Evolutionary conservation across 2,888 invertebrate species (phyloP).

Genomic region (Drosophila histrio): DNA sequence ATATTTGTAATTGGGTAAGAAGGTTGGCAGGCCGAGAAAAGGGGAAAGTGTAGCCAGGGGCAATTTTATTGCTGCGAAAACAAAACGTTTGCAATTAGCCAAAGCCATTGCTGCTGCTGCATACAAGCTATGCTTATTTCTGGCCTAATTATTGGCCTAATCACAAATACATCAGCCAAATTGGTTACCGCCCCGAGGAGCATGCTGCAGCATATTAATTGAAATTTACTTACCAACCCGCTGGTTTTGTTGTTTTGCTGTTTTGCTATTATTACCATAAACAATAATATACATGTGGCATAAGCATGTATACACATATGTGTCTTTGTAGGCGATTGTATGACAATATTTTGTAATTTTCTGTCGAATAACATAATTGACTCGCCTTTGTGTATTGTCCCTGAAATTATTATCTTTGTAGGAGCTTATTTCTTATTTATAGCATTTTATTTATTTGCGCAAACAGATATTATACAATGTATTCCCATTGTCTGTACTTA

Average conservation of each 20-base stretch:
- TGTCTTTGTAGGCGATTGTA: background rate
- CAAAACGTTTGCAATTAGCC: constrained; percentile 41
- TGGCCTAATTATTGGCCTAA: constrained; percentile 46
- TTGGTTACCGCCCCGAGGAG: constrained; percentile 32
- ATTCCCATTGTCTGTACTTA: background rate
- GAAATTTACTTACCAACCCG: constrained; percentile 18
- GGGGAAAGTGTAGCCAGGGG: background rate
- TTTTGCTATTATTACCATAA: constrained; percentile 1
- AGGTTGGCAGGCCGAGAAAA: background rate
- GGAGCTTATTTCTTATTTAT: background rate
- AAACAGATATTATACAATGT: background rate
- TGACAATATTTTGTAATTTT: constrained; percentile 4
- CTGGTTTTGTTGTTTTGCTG: background rate
- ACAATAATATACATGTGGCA: constrained; percentile 11
- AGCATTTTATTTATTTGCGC: background rate
- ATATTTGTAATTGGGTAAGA: background rate
- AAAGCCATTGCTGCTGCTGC: background rate
- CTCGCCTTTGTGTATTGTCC: background rate
- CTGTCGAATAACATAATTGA: constrained; percentile 12
- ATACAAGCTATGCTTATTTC: constrained; percentile 15
- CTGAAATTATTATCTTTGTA: background rate
- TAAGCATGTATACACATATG: background rate
- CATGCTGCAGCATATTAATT: constrained; percentile 49
- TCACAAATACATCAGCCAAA: constrained; percentile 46
- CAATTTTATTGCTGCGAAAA: constrained; percentile 22